Percentiles rank a stretch among this genome's conserved stretches.
Evolutionary conservation across 1,140 invertebrate genomes (phyloP).

Genomic region (Apis laboriosa): DNA sequence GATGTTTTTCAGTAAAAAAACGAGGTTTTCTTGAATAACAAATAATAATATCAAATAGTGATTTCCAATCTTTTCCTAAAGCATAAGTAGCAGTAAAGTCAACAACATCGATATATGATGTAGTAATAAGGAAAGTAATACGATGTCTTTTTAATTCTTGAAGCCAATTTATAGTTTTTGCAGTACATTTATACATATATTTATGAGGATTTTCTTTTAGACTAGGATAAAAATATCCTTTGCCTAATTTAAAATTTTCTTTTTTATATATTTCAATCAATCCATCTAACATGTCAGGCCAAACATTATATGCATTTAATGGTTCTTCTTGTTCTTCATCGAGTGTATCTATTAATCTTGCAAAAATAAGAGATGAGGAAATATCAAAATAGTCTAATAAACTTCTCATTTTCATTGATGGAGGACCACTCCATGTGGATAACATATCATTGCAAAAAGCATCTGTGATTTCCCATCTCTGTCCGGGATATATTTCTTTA

Average conservation of each 20-base stretch:
- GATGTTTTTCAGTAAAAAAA: slow-evolving; percentile 85
- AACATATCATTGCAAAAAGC: slow-evolving; percentile 83
- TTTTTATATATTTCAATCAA: slow-evolving; percentile 84
- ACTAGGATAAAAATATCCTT: slow-evolving; percentile 84
- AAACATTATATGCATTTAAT: slow-evolving; percentile 83
- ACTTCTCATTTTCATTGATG: slow-evolving; percentile 83
- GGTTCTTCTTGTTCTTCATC: slow-evolving; percentile 82
- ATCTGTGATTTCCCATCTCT: slow-evolving; percentile 83
- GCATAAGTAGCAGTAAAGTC: slow-evolving; percentile 84
- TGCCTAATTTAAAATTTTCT: slow-evolving; percentile 82
- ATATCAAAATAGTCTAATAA: slow-evolving; percentile 91
- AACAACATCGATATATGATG: slow-evolving; percentile 89
- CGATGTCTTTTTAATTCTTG: slow-evolving; percentile 81
- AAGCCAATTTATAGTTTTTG: slow-evolving; percentile 85
- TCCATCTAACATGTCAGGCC: slow-evolving; percentile 85
- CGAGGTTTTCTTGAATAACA: slow-evolving; percentile 89
- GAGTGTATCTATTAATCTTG: slow-evolving; percentile 86
- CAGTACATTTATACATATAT: slow-evolving; percentile 84
- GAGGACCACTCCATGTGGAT: slow-evolving; percentile 84
- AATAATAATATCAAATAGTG: slow-evolving; percentile 87
- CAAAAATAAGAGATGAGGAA: slow-evolving; percentile 85
- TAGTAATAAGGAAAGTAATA: slow-evolving; percentile 88
- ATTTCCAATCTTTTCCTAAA: slow-evolving; percentile 86
- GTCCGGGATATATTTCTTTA: slow-evolving; percentile 82
- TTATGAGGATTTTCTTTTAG: slow-evolving; percentile 84